phyloP scores from a whole-genome alignment of 2,113 vertebrate genomes.

The Ochotona curzoniae region DNA sequence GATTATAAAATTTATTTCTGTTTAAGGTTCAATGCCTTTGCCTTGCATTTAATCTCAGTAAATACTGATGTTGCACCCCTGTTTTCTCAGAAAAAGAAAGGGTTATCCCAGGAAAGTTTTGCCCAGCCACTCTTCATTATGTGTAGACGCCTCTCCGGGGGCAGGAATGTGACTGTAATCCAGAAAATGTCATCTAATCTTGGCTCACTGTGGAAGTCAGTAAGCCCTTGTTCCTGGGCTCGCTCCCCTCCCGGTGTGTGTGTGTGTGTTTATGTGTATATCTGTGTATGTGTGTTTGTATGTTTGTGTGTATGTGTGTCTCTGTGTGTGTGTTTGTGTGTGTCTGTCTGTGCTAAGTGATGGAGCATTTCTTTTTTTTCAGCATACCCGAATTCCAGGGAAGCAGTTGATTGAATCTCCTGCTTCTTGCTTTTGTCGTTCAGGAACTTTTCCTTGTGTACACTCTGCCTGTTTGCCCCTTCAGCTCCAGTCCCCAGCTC shows the following conservation, averaged over 20 bases:
- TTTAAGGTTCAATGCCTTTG: not conserved
- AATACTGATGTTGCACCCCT: not conserved
- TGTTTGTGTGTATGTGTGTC: not conserved
- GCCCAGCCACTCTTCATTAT: not conserved
- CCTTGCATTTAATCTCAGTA: not conserved
- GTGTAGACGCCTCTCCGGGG: not conserved
- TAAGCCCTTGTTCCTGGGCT: not conserved
- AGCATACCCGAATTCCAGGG: not conserved
- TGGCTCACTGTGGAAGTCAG: not conserved
- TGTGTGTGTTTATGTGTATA: not conserved
- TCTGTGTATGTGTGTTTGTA: not conserved
- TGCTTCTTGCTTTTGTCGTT: not conserved
- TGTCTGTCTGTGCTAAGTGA: not conserved
- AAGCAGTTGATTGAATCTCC: too few species aligned
- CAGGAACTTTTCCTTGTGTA: too few species aligned
- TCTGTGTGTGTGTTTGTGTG: not conserved
- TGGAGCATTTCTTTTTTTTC: too few species aligned
- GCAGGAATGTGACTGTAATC: not conserved
- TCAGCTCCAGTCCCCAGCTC: not conserved
- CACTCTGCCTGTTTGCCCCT: not conserved
- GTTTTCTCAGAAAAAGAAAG: not conserved
- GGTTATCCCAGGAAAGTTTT: not conserved
- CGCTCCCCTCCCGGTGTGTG: too few species aligned
- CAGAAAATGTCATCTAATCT: not conserved
- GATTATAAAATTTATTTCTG: not conserved